Percentiles rank a stretch among this genome's conserved stretches.
These are phyloP conservation scores for Pinctada fucata DNA, from an alignment of 2,888 invertebrate species.

Conservation along the genomic window DNA sequence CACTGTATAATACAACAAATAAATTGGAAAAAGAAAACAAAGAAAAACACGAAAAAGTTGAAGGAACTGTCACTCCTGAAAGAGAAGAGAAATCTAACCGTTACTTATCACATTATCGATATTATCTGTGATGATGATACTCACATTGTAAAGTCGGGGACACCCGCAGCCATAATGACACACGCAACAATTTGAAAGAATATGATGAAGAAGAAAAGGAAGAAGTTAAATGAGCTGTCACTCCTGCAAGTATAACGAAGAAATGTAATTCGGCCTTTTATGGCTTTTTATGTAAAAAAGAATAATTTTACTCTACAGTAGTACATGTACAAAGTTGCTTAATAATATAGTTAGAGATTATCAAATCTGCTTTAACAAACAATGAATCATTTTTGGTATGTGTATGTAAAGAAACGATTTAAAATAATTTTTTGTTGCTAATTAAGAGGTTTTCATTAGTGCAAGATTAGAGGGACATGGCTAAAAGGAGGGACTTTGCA, in stretches of 20 bases:
- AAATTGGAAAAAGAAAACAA: conserved; percentile 86
- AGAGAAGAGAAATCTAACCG: conserved; percentile 39
- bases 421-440: too few species aligned
- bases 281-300: too few species aligned
- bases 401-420: too few species aligned
- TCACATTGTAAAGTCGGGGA: conserved; percentile 90
- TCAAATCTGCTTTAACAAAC: too few species aligned
- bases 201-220: conserved; percentile 99
- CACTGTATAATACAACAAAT: conserved; percentile 91
- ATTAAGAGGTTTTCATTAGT: too few species aligned
- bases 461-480: too few species aligned
- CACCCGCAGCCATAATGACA: conserved; percentile 91
- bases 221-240: conserved; percentile 99
- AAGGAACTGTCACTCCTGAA: conserved; percentile 96
- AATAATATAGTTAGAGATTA: too few species aligned
- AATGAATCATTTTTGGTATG: too few species aligned
- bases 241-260: conserved; percentile 81
- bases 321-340: too few species aligned
- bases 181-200: conserved; percentile 84
- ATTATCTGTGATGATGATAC: conserved; percentile 73
- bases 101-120: not conserved
- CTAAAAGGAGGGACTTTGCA: too few species aligned
- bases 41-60: conserved; percentile 99
- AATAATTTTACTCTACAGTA: too few species aligned
- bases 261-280: too few species aligned